Conservation (phyloP, 1,140 invertebrate species). For the Drosophila quadrilineata region DNA sequence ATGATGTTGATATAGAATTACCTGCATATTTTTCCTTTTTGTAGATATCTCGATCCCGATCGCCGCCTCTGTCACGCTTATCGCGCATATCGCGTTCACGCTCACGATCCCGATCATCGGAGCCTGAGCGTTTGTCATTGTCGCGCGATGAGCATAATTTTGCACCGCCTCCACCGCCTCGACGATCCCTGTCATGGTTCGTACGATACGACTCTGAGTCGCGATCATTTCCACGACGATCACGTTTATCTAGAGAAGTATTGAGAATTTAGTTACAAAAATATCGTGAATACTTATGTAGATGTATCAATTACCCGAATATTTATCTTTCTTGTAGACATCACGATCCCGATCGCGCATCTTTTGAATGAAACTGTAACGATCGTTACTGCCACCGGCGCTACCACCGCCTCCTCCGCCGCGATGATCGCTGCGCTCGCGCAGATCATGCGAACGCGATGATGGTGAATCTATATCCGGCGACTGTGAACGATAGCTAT, state of each 20-base stretch:
- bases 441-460: constrained; percentile 82
- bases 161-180: constrained; percentile 54
- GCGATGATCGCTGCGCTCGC: constrained; percentile 84
- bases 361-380: constrained; percentile 88
- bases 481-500: constrained; percentile 87
- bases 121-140: constrained; percentile 77
- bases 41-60: constrained; percentile 95
- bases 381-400: constrained; percentile 54
- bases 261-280: background rate
- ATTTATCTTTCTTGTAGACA: constrained; percentile 94
- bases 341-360: constrained; percentile 93
- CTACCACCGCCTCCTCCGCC: constrained; percentile 82
- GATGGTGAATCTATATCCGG: constrained; percentile 86
- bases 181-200: constrained; percentile 89
- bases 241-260: constrained; percentile 87
- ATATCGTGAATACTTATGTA: background rate
- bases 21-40: constrained; percentile 93
- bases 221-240: constrained; percentile 85
- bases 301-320: constrained; percentile 84
- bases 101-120: constrained; percentile 78
- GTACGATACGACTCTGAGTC: constrained; percentile 90
- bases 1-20: constrained; percentile 76
- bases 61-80: constrained; percentile 80
- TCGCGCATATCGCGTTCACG: constrained; percentile 76
- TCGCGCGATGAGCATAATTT: constrained; percentile 76